Evolutionary conservation across 2,888 invertebrate genomes (phyloP).

Genomic region (Chrysolina haemoptera): DNA sequence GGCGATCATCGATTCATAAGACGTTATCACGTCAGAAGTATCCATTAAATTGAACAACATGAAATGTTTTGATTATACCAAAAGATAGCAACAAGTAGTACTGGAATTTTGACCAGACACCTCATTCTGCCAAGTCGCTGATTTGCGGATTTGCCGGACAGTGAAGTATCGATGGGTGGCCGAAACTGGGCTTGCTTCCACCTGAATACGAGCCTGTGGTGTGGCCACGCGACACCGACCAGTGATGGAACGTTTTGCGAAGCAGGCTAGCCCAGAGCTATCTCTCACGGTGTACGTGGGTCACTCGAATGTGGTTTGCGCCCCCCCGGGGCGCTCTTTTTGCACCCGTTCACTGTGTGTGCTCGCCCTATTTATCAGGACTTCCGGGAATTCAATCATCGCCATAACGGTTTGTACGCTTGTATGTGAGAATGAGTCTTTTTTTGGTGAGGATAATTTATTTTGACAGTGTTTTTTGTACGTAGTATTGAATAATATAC

Average conservation of each 20-base stretch:
- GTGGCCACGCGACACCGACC: constrained; percentile 10
- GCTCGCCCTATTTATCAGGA: not conserved
- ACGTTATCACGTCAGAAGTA: too few relatives aligned
- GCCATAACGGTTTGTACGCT: not conserved
- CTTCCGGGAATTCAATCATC: not conserved
- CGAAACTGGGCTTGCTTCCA: not conserved
- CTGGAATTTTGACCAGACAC: too few relatives aligned
- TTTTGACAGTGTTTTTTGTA: not conserved
- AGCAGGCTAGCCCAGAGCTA: not conserved
- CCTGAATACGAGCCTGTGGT: not conserved
- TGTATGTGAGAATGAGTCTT: not conserved
- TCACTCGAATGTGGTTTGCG: constrained; percentile 10
- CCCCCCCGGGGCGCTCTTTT: not conserved
- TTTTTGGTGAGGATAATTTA: not conserved
- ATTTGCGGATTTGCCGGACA: too few relatives aligned
- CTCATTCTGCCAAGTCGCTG: too few relatives aligned
- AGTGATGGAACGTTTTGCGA: constrained; percentile 10
- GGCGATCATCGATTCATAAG: too few relatives aligned
- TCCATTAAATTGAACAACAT: too few relatives aligned
- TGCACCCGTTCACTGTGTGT: not conserved
- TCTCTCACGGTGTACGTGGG: constrained; percentile 8
- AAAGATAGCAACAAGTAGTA: too few relatives aligned
- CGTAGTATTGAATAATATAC: too few relatives aligned
- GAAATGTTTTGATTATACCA: too few relatives aligned
- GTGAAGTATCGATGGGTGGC: too few relatives aligned